A percentile compares a stretch with the other conserved stretches of the same genome.
Conservation (phyloP, 2,113 vertebrate genomes). For the Cettia cetti region DNA sequence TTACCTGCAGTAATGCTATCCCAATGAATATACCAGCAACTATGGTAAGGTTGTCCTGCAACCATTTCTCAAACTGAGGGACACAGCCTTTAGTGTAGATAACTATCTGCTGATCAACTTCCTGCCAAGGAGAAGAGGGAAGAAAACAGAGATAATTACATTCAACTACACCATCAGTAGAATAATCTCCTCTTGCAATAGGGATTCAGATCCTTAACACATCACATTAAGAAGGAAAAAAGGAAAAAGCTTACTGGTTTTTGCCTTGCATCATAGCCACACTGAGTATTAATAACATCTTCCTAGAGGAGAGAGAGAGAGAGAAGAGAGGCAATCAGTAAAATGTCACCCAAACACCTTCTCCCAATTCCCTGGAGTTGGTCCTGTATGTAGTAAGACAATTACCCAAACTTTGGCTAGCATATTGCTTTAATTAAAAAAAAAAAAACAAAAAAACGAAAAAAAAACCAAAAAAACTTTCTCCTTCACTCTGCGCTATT, state of each 20-base stretch:
- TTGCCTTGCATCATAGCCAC: slow-evolving; percentile 93
- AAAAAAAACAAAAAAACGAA: too few species aligned
- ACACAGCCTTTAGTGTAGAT: slow-evolving; percentile 98
- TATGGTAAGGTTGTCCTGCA: slow-evolving; percentile 95
- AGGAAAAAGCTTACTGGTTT: slow-evolving; percentile 83
- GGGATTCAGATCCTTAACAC: neutral
- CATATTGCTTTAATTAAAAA: neutral
- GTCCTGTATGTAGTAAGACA: neutral
- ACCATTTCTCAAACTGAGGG: slow-evolving; percentile 98
- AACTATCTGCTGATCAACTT: slow-evolving; percentile 90
- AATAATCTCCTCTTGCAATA: slow-evolving; percentile 9
- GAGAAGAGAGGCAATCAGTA: neutral
- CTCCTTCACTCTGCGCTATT: neutral
- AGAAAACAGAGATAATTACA: slow-evolving; percentile 3
- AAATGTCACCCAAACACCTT: neutral
- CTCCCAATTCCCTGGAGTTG: neutral
- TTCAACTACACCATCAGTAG: neutral
- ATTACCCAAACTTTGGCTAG: neutral
- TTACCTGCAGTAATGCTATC: slow-evolving; percentile 91
- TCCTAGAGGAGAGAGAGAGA: slow-evolving; percentile 75
- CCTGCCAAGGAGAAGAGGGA: slow-evolving; percentile 71
- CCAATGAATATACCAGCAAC: slow-evolving; percentile 97
- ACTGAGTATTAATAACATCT: slow-evolving; percentile 98
- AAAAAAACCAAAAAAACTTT: neutral
- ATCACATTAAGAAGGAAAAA: neutral